A percentile compares a stretch with the other conserved stretches of the same genome.
Evolutionary conservation across 2,888 invertebrate genomes (phyloP).

Genomic region (Quadriops clusia): DNA sequence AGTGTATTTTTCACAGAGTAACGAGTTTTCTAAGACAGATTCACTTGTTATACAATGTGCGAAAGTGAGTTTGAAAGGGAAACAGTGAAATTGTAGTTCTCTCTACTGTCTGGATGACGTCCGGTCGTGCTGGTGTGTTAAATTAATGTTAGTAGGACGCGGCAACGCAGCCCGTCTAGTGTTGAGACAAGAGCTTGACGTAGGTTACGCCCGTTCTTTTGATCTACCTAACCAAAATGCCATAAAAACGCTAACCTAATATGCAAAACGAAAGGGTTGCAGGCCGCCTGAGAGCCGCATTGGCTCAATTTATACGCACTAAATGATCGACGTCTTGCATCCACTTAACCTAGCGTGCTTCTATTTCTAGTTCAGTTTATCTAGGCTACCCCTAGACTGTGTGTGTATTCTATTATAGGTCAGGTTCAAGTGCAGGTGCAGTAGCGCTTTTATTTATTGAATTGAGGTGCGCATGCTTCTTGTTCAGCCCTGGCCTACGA

Average conservation of each 20-base stretch:
- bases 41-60: constrained; percentile 10
- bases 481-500: constrained; percentile 15
- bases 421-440: constrained; percentile 40
- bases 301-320: neutral
- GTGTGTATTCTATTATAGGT: constrained; percentile 31
- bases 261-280: constrained; percentile 3
- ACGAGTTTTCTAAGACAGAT: constrained; percentile 1
- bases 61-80: constrained; percentile 18
- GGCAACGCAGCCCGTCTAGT: constrained; percentile 21
- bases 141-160: constrained; percentile 21
- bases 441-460: constrained; percentile 25
- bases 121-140: constrained; percentile 11
- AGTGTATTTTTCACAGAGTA: no score
- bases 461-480: constrained; percentile 24
- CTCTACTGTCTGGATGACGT: constrained; percentile 13
- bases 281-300: neutral
- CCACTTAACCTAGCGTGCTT: constrained; percentile 21
- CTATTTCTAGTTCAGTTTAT: constrained; percentile 27
- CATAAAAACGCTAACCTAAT: constrained; percentile 20
- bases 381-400: constrained; percentile 30
- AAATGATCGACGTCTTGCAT: neutral
- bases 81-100: constrained; percentile 13
- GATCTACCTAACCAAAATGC: constrained; percentile 12
- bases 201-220: constrained; percentile 31
- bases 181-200: constrained; percentile 24